Conservation (phyloP, 2,113 vertebrate genomes). For the Edolisoma coerulescens region DNA sequence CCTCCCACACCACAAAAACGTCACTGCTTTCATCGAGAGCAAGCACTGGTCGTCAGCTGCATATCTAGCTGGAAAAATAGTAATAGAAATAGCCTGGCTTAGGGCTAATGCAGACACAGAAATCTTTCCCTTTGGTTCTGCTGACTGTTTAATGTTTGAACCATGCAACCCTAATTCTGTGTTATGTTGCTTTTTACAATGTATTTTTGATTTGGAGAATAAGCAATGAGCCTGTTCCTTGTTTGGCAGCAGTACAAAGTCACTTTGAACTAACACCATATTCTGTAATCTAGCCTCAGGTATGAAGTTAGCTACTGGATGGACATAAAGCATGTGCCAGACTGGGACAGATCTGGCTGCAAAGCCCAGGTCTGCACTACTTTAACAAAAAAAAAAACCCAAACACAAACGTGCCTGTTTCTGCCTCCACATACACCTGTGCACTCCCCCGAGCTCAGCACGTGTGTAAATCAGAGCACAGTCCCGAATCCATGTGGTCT, state of each 20-base stretch:
- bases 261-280: background rate
- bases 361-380: background rate
- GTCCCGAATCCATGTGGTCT: background rate
- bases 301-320: constrained; percentile 24
- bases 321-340: background rate
- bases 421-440: constrained; percentile 12
- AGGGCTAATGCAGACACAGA: background rate
- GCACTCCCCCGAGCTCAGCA: background rate
- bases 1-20: background rate
- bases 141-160: background rate
- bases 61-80: background rate
- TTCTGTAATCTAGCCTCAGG: constrained; percentile 25
- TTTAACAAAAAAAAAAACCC: background rate
- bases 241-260: constrained; percentile 43
- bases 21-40: background rate
- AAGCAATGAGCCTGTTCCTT: background rate
- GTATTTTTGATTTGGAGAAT: background rate
- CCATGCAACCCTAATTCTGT: background rate
- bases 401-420: background rate
- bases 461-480: background rate
- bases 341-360: background rate
- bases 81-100: background rate
- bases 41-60: background rate
- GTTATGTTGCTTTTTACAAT: background rate
- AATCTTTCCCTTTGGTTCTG: background rate